These are phyloP conservation scores for Antheraea yamamai DNA, from an alignment of 2,888 invertebrate genomes.

Conservation along the genomic window DNA sequence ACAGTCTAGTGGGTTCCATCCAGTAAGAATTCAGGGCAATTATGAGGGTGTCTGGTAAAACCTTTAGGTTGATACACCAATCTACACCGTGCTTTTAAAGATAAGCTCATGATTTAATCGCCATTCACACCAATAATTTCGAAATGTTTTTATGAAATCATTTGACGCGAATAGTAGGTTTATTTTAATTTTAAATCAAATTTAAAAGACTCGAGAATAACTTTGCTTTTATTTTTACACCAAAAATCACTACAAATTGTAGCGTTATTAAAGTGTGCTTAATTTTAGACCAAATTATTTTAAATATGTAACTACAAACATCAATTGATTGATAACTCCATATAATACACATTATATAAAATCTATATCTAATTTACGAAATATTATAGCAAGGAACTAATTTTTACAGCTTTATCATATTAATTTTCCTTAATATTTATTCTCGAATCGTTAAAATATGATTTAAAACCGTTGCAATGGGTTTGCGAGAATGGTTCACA, in stretches of 20 bases:
- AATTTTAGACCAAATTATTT: background rate
- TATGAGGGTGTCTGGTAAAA: constrained; percentile 41
- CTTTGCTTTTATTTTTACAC: background rate
- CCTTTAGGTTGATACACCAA: constrained; percentile 39
- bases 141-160: constrained; percentile 16
- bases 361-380: no score
- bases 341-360: background rate
- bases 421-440: constrained; percentile 24
- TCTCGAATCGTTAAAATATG: constrained; percentile 56
- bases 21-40: constrained; percentile 14
- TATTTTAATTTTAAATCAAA: constrained; percentile 35
- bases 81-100: constrained; percentile 47
- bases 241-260: no score
- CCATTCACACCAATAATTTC: constrained; percentile 7
- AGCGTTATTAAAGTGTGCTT: background rate
- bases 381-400: no score
- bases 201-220: constrained; percentile 42
- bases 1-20: constrained; percentile 31
- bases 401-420: background rate
- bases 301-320: background rate
- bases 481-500: constrained; percentile 39
- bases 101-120: constrained; percentile 50
- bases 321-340: background rate
- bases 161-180: constrained; percentile 28
- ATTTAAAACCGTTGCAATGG: constrained; percentile 50